Conservation (phyloP, 2,113 vertebrate genomes). For the Poeciliopsis turrubarensis region DNA sequence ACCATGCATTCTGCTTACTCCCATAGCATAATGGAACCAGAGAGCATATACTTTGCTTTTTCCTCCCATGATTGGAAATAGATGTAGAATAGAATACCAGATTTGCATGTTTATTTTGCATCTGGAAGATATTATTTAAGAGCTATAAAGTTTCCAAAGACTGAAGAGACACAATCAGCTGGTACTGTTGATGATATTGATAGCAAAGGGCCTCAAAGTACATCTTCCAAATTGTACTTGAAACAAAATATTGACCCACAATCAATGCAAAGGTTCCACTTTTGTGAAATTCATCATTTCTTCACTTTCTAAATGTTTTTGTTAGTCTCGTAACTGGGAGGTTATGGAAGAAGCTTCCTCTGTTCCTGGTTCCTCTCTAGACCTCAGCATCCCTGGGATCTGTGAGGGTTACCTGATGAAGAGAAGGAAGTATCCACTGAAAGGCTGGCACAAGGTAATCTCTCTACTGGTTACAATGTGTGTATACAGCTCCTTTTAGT, state of each 20-base stretch:
- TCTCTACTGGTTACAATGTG: background rate
- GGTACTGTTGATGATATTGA: no score
- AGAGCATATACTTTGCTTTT: background rate
- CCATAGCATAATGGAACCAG: background rate
- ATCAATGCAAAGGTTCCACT: no score
- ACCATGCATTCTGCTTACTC: no score
- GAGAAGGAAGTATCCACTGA: conserved; percentile 94
- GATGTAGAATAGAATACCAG: background rate
- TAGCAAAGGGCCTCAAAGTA: no score
- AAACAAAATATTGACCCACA: no score
- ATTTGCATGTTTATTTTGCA: background rate
- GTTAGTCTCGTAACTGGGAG: conserved; percentile 87
- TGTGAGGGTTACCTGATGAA: conserved; percentile 94
- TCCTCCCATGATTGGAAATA: background rate
- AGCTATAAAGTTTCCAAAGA: no score
- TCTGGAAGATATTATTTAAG: background rate
- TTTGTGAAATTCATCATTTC: no score
- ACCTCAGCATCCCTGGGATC: conserved; percentile 73
- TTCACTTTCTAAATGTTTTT: background rate
- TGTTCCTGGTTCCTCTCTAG: conserved; percentile 54
- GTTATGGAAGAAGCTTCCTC: conserved; percentile 79
- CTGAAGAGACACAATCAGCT: no score
- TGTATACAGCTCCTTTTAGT: background rate
- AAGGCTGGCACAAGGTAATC: conserved; percentile 95
- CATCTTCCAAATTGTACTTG: no score